Evolutionary conservation across 2,113 vertebrate species (phyloP).

Genomic region (Mastomys natalensis): DNA sequence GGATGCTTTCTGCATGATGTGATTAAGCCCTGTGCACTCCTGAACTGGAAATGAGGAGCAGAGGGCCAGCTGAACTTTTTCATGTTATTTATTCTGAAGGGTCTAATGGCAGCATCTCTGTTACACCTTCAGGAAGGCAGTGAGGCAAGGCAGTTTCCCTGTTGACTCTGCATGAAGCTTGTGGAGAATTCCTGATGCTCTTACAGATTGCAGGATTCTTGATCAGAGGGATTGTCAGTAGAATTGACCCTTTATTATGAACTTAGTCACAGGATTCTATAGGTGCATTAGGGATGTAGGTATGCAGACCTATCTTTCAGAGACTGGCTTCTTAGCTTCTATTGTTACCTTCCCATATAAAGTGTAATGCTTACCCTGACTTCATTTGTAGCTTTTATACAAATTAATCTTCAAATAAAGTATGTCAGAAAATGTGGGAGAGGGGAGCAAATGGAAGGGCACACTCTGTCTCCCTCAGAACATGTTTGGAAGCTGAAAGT

Average conservation of each 20-base stretch:
- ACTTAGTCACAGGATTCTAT: not conserved
- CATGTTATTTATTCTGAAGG: not conserved
- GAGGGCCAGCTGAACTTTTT: not conserved
- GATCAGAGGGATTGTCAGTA: not conserved
- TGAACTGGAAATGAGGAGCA: not conserved
- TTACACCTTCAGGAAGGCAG: too few species aligned
- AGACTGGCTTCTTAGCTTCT: too few species aligned
- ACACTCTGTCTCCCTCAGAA: not conserved
- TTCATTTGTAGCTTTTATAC: not conserved
- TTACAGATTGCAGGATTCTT: not conserved
- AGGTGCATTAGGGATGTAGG: not conserved
- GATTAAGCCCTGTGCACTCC: too few species aligned
- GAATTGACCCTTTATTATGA: not conserved
- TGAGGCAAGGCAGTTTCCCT: not conserved
- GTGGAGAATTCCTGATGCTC: not conserved
- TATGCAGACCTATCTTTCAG: not conserved
- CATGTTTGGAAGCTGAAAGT: not conserved
- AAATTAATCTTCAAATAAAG: too few species aligned
- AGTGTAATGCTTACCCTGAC: rapidly evolving
- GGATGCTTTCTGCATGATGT: not conserved
- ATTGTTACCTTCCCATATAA: not conserved
- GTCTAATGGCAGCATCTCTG: not conserved
- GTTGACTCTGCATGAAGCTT: rapidly evolving
- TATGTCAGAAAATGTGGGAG: too few species aligned
- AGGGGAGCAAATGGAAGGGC: rapidly evolving